Percentiles rank a stretch among this genome's conserved stretches.
These are phyloP conservation scores for Crocodylus rhombifer DNA, from an alignment of 2,797 vertebrate species.

Conservation along the genomic window DNA sequence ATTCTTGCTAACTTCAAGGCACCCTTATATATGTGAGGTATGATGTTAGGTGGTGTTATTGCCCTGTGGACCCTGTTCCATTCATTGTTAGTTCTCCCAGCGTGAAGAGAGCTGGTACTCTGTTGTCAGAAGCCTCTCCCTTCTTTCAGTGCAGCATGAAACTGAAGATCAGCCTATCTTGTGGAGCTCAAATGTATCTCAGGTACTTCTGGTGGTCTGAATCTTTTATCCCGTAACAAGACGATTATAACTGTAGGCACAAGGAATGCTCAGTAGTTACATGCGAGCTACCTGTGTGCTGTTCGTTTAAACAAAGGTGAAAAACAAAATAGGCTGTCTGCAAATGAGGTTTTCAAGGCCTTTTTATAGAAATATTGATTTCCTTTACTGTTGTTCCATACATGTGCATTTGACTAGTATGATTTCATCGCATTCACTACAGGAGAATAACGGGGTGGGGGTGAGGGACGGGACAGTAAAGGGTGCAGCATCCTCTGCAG, in stretches of 20 bases:
- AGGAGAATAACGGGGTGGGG: background rate
- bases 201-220: background rate
- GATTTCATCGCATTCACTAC: constrained; percentile 43
- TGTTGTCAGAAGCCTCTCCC: constrained; percentile 27
- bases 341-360: constrained; percentile 29
- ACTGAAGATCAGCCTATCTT: constrained; percentile 39
- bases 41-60: background rate
- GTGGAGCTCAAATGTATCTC: background rate
- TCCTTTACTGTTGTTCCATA: constrained; percentile 35
- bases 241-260: background rate
- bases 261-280: fast-evolving
- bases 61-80: background rate
- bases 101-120: background rate
- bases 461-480: constrained; percentile 28
- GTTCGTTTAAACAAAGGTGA: background rate
- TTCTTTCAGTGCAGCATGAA: constrained; percentile 57
- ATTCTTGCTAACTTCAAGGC: background rate
- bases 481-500: constrained; percentile 49
- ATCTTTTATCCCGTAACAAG: background rate
- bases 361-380: constrained; percentile 54
- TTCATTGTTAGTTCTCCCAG: constrained; percentile 37
- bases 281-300: fast-evolving
- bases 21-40: fast-evolving
- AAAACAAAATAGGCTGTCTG: background rate
- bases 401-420: background rate